A percentile compares a stretch with the other conserved stretches of the same genome.
These are phyloP conservation scores for Propithecus perrieri DNA, from an alignment of 2,797 vertebrate species.

Conservation along the genomic window DNA sequence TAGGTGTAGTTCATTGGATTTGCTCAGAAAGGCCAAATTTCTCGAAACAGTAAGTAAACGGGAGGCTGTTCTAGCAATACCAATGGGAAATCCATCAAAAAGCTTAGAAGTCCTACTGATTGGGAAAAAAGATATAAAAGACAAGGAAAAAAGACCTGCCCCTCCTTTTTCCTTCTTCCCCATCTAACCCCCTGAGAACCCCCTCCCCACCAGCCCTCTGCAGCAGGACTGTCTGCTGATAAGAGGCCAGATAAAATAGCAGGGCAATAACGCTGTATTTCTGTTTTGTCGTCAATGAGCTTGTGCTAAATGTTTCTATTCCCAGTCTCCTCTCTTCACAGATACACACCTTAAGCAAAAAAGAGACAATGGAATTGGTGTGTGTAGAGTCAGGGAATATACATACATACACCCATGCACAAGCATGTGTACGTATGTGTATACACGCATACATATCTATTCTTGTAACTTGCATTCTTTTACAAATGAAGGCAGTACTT, in stretches of 20 bases:
- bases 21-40: constrained; percentile 55
- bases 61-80: constrained; percentile 46
- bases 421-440: neutral
- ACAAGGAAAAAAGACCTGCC: neutral
- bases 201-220: neutral
- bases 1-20: constrained; percentile 54
- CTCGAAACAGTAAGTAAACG: constrained; percentile 15
- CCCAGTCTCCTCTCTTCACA: neutral
- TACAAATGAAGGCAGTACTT: constrained; percentile 56
- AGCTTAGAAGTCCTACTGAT: neutral
- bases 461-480: constrained; percentile 63
- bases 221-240: neutral
- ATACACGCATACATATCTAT: neutral
- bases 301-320: constrained; percentile 15
- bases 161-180: neutral
- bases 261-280: constrained; percentile 74
- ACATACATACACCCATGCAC: accelerated
- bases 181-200: no score
- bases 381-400: neutral
- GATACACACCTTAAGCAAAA: neutral
- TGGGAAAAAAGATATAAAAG: constrained; percentile 50
- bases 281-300: constrained; percentile 53
- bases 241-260: constrained; percentile 22
- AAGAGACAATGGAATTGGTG: neutral
- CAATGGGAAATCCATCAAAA: neutral